Conservation (phyloP, 1,140 invertebrate species). For the Hyles vespertilio region DNA sequence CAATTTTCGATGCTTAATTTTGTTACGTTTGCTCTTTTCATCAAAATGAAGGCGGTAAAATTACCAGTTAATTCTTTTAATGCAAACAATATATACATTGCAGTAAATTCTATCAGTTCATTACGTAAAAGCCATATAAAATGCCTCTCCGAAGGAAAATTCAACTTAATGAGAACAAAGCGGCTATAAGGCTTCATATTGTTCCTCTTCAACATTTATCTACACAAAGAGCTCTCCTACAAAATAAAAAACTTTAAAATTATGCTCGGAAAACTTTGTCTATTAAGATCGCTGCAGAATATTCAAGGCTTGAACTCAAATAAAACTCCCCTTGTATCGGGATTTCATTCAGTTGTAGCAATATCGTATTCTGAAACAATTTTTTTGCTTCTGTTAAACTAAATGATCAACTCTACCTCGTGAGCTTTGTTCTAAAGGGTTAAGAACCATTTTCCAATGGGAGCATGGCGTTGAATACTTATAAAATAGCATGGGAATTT, state of each 20-base stretch:
- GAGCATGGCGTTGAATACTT: too few species aligned
- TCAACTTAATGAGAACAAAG: background rate
- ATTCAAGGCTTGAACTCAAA: slow-evolving; percentile 21
- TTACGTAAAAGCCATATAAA: too few species aligned
- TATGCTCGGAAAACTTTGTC: slow-evolving; percentile 30
- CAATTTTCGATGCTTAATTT: too few species aligned
- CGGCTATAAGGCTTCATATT: background rate
- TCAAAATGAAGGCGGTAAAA: too few species aligned
- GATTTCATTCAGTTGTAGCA: slow-evolving; percentile 15
- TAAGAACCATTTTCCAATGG: too few species aligned
- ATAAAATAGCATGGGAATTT: too few species aligned
- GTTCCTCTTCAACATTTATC: background rate
- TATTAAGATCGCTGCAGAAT: slow-evolving; percentile 21
- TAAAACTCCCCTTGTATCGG: slow-evolving; percentile 26
- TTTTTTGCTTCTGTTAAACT: background rate
- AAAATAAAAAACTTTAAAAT: slow-evolving; percentile 23
- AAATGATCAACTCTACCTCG: background rate
- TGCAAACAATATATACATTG: background rate
- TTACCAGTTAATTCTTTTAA: too few species aligned
- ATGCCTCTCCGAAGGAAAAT: too few species aligned
- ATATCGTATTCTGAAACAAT: slow-evolving; percentile 11
- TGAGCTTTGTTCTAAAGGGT: too few species aligned
- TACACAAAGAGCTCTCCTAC: background rate
- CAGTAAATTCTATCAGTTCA: too few species aligned
- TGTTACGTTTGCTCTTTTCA: too few species aligned